These are phyloP conservation scores for Macrosiphum euphorbiae DNA, from an alignment of 2,888 invertebrate species.

Conservation along the genomic window DNA sequence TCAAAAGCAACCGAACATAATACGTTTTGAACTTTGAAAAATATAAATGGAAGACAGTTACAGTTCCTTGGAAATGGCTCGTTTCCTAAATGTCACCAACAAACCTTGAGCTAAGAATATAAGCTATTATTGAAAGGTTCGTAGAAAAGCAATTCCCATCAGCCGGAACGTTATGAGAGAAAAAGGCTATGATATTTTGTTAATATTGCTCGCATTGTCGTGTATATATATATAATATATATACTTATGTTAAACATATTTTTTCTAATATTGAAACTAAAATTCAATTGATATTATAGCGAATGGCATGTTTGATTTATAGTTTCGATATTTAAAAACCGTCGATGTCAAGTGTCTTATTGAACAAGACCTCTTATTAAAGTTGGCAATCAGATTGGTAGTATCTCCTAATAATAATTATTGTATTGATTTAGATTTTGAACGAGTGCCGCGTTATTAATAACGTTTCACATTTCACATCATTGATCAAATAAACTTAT, in stretches of 20 bases:
- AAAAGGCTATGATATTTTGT: conserved; percentile 22
- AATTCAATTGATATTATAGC: neutral
- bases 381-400: neutral
- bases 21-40: conserved; percentile 40
- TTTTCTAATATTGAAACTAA: conserved; percentile 10
- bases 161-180: neutral
- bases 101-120: conserved; percentile 41
- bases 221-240: neutral
- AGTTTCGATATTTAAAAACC: neutral
- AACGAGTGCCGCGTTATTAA: neutral
- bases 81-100: conserved; percentile 53
- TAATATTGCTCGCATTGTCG: neutral
- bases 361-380: neutral
- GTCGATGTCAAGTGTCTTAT: neutral
- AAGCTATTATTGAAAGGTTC: conserved; percentile 51
- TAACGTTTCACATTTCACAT: neutral
- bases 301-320: conserved; percentile 6
- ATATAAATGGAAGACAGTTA: conserved; percentile 50
- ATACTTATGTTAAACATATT: neutral
- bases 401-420: neutral
- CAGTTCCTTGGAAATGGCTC: conserved; percentile 26
- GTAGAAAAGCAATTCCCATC: conserved; percentile 45
- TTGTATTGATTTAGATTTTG: neutral
- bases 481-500: neutral
- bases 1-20: conserved; percentile 24